phyloP scores from a whole-genome alignment of 2,888 invertebrate genomes.

The Drosophila peninsularis region DNA sequence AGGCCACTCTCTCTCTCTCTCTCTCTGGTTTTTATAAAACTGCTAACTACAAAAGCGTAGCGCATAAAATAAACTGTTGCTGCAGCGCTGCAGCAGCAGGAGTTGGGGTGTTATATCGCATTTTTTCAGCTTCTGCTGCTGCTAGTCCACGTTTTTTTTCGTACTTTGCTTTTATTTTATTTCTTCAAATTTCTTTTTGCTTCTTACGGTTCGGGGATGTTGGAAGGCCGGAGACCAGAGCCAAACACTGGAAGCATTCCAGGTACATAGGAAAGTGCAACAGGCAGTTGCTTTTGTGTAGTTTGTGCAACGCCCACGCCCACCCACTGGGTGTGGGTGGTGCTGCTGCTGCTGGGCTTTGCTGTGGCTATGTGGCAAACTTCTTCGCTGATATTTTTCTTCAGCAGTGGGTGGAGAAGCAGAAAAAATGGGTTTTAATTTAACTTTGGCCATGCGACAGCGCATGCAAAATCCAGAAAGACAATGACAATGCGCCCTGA shows the following conservation, averaged over 20 bases:
- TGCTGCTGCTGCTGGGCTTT: slow-evolving; percentile 8
- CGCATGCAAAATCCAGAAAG: slow-evolving; percentile 24
- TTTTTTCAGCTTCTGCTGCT: slow-evolving; percentile 19
- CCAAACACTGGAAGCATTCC: slow-evolving; percentile 51
- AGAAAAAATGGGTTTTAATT: slow-evolving; percentile 68
- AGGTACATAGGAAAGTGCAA: slow-evolving; percentile 73
- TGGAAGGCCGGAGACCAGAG: slow-evolving; percentile 41
- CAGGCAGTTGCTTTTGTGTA: slow-evolving; percentile 72
- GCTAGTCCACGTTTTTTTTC: slow-evolving; percentile 17
- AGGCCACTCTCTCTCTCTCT: background rate
- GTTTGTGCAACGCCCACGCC: slow-evolving; percentile 30
- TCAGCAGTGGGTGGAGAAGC: slow-evolving; percentile 7
- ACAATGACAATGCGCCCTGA: slow-evolving; percentile 43
- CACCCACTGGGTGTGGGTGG: slow-evolving; percentile 17
- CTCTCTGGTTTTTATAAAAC: slow-evolving; percentile 4
- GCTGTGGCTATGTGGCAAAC: slow-evolving; percentile 26
- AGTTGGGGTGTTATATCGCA: slow-evolving; percentile 37
- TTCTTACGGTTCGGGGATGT: slow-evolving; percentile 34
- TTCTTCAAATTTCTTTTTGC: slow-evolving; percentile 51
- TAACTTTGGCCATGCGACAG: slow-evolving; percentile 65
- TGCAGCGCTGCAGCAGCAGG: slow-evolving; percentile 24
- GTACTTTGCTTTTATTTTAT: slow-evolving; percentile 62
- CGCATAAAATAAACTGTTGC: slow-evolving; percentile 63
- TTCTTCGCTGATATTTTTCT: slow-evolving; percentile 50
- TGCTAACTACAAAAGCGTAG: slow-evolving; percentile 43